Base-by-base conservation (phyloP, 2,113 vertebrate species). In the Corydoras maculifer region DNA sequence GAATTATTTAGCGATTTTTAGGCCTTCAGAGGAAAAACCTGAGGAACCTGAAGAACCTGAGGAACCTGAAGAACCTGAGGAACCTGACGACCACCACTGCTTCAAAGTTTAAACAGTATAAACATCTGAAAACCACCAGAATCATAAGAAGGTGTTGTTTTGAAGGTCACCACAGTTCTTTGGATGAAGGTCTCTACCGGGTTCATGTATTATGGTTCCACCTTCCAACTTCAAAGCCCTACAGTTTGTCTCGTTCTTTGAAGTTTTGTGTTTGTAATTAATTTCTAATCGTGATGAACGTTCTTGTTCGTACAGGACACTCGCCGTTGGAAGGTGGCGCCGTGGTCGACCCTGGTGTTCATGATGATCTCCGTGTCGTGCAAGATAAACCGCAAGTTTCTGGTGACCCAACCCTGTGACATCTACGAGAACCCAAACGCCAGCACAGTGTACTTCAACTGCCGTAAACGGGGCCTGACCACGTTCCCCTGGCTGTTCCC, bases 351-450 rank as follows among this genome's bases (percentile, higher is more conserved):
- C 10, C 61, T 73, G 58, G 74, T 25, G 9, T 58, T 65, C 2
- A 15, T 82, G 67, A 74, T 84, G 51, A 68, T 58, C 2, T 66
- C n/a, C 50, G 76, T 76, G 72, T 51, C 66, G 4, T 66, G 62
- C 35, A 48, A 54, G 35, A 74, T 30, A 5, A 48, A 79, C 4
- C 0, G 0, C 0, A 82, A 78, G 82, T 81, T 79, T 73, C 54
- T 68, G 2, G 74, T 81, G 58, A 82, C 78, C 51, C 86, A 86
- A 31, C 88, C 88, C 50, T 88, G 92, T 54, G 80, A 89, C 1
- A 73, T 86, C 72, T 78, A 1, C 31, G 59, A 67, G 7, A 1
- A 9, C n/a, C 76, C 48, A 3, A 51, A 32, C 1, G 83, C 78
- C 3, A 30, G 1, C 1, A 75, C 70, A 0, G 32, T 82, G 5